These are phyloP conservation scores for Euproctis similis DNA, from an alignment of 2,888 invertebrate genomes.

Conservation along the genomic window DNA sequence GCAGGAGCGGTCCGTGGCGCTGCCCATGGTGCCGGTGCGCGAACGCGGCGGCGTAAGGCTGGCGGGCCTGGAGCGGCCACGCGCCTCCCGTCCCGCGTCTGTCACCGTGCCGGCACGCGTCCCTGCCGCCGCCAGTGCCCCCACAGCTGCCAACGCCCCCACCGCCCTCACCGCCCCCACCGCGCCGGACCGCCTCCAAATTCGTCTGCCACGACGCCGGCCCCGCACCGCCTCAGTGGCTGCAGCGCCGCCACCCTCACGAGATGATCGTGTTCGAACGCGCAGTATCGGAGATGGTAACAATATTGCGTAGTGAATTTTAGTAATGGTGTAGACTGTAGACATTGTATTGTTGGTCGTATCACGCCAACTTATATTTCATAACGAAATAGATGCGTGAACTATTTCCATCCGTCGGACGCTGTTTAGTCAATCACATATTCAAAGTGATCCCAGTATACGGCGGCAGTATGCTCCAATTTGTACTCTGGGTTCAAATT, in stretches of 20 bases:
- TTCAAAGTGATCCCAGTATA: too few relatives aligned
- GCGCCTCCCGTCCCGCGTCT: slow-evolving; percentile 82
- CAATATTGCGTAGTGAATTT: too few relatives aligned
- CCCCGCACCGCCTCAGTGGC: slow-evolving; percentile 6
- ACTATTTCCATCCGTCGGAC: too few relatives aligned
- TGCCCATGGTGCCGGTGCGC: slow-evolving; percentile 86
- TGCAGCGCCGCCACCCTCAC: slow-evolving; percentile 23
- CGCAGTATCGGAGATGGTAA: slow-evolving; percentile 47
- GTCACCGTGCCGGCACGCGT: slow-evolving; percentile 69
- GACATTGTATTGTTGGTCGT: too few relatives aligned
- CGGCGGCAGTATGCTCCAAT: too few relatives aligned
- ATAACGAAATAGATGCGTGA: too few relatives aligned
- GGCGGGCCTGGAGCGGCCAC: slow-evolving; percentile 72
- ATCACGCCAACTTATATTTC: too few relatives aligned
- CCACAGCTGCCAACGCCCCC: slow-evolving; percentile 35
- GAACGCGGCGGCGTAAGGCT: slow-evolving; percentile 53
- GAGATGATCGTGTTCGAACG: slow-evolving; percentile 23
- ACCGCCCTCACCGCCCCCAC: slow-evolving; percentile 28
- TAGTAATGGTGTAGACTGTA: too few relatives aligned
- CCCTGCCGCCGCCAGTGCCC: slow-evolving; percentile 22
- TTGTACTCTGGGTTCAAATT: too few relatives aligned
- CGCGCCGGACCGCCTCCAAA: slow-evolving; percentile 7
- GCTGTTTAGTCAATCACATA: too few relatives aligned
- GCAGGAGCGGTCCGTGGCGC: slow-evolving; percentile 86
- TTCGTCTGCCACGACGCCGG: slow-evolving; percentile 24